Evolutionary conservation across 1,140 invertebrate species (phyloP).

Genomic region (Paralvinella palmiformis): DNA sequence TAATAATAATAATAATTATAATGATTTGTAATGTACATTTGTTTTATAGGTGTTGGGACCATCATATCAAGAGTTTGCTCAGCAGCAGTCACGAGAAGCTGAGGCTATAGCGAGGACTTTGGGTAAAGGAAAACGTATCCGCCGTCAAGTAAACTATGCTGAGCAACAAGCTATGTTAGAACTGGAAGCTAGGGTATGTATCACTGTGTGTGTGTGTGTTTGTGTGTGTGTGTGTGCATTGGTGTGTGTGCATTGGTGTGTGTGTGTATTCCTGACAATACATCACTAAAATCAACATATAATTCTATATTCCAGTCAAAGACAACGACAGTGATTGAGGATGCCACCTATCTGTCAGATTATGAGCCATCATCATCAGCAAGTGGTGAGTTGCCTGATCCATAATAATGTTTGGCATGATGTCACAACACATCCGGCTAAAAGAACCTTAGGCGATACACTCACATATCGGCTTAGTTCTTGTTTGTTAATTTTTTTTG

Average conservation of each 20-base stretch:
- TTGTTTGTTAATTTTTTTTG: too few species aligned
- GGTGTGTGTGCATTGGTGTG: not conserved
- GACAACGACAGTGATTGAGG: constrained; percentile 9
- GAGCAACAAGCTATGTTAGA: constrained; percentile 62
- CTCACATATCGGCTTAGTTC: too few species aligned
- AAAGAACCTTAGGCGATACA: too few species aligned
- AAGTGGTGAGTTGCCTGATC: not conserved
- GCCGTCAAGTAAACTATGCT: constrained; percentile 77
- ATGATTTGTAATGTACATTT: too few species aligned
- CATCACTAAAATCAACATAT: too few species aligned
- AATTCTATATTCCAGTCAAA: constrained; percentile 7
- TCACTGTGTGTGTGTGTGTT: not conserved
- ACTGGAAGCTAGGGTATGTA: not conserved
- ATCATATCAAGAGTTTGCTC: constrained; percentile 84
- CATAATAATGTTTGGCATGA: not conserved
- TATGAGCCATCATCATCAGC: constrained; percentile 16
- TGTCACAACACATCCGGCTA: too few species aligned
- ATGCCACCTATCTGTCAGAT: constrained; percentile 14
- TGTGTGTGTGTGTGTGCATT: too few species aligned
- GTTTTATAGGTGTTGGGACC: too few species aligned
- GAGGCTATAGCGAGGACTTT: constrained; percentile 75
- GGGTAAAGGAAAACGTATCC: constrained; percentile 50
- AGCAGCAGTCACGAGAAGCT: constrained; percentile 88
- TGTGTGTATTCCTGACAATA: not conserved
- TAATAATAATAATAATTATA: too few species aligned